Conservation (phyloP, 2,797 vertebrate species). For the Sylvilagus floridanus region DNA sequence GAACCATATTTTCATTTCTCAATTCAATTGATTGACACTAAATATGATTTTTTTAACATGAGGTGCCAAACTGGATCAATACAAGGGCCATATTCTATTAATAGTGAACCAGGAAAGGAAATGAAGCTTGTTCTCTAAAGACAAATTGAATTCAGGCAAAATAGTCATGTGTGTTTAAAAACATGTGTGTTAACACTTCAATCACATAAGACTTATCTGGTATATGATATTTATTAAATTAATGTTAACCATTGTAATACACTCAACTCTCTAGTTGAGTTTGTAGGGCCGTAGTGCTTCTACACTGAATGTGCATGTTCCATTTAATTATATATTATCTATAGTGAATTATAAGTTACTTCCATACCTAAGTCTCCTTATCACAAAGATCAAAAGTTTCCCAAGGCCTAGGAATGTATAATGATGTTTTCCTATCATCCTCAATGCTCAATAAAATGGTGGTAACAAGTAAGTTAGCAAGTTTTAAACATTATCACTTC, state of each 20-base stretch:
- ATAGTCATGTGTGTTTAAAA: background rate
- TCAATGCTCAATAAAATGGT: background rate
- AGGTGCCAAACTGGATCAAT: background rate
- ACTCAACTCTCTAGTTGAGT: background rate
- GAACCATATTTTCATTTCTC: background rate
- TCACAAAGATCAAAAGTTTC: background rate
- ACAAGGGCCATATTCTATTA: background rate
- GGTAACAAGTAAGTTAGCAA: background rate
- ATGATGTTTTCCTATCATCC: background rate
- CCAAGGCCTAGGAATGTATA: background rate
- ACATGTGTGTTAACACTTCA: background rate
- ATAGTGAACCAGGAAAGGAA: background rate
- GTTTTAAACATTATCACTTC: background rate
- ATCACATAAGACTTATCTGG: background rate
- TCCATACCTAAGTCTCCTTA: background rate
- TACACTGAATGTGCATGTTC: background rate
- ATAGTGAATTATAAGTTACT: background rate
- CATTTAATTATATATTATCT: background rate
- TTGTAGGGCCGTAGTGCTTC: background rate
- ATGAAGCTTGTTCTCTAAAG: background rate
- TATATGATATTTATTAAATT: background rate
- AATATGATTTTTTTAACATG: background rate
- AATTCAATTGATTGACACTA: background rate
- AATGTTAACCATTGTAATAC: background rate
- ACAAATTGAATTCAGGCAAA: background rate